Conservation (phyloP, 2,888 invertebrate genomes). For the Strigamia transsilvanica region DNA sequence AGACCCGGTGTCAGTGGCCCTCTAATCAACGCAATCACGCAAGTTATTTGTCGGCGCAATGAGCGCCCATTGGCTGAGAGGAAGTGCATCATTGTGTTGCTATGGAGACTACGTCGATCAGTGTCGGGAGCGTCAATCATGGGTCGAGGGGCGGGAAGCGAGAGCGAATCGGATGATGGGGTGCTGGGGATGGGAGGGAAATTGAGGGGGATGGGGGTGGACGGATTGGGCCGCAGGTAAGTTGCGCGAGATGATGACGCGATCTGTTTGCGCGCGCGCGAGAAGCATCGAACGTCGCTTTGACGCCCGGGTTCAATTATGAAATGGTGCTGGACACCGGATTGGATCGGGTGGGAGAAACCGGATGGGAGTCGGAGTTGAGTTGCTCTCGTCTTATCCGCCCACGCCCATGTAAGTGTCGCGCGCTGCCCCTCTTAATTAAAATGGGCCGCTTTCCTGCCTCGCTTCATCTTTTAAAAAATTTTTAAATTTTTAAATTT, state of each 20-base stretch:
- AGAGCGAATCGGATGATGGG: constrained; percentile 17
- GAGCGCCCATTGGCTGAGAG: constrained; percentile 53
- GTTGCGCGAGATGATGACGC: constrained; percentile 49
- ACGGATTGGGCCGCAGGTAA: constrained; percentile 13
- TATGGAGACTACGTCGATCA: constrained; percentile 53
- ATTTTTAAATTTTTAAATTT: neutral
- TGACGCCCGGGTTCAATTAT: constrained; percentile 15
- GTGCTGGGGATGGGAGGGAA: neutral
- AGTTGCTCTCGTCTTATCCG: neutral
- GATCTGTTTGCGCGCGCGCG: constrained; percentile 49
- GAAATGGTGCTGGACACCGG: constrained; percentile 15
- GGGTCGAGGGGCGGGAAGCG: constrained; percentile 26
- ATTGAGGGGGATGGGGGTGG: neutral
- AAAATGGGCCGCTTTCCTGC: neutral
- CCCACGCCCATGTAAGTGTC: constrained; percentile 4
- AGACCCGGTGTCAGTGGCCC: constrained; percentile 58
- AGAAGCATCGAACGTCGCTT: constrained; percentile 5
- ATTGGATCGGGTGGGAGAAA: constrained; percentile 29
- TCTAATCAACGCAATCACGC: constrained; percentile 57
- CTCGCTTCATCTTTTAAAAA: neutral
- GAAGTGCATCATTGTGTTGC: constrained; percentile 32
- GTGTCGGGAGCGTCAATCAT: constrained; percentile 51
- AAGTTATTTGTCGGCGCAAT: constrained; percentile 51
- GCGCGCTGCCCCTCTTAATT: neutral
- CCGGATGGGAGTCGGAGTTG: neutral